Conservation (phyloP, 2,797 vertebrate genomes). For the Notoglanidium macrostoma region DNA sequence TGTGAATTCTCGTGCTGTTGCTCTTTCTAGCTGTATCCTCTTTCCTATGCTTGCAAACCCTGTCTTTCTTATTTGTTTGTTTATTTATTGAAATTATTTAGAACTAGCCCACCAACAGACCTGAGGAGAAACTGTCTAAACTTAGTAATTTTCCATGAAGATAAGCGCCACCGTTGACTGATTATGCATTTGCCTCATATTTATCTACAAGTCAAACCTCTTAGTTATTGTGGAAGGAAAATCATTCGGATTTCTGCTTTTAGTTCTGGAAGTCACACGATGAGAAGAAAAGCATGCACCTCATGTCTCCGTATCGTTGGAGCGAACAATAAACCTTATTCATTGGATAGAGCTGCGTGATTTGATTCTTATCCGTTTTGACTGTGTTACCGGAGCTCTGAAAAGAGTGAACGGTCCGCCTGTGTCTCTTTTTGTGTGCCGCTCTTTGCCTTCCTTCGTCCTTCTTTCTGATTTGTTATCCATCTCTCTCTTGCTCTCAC, state of each 20-base stretch:
- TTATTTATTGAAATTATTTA: neutral
- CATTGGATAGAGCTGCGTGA: neutral
- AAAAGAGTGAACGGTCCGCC: slow-evolving; percentile 3
- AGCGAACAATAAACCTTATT: slow-evolving; percentile 10
- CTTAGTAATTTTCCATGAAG: neutral
- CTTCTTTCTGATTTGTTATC: neutral
- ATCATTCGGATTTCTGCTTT: neutral
- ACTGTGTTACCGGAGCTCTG: neutral
- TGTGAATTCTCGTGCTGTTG: neutral
- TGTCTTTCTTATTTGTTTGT: neutral
- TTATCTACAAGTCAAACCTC: neutral
- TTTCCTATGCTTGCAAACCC: neutral
- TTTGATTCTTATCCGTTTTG: slow-evolving; percentile 22
- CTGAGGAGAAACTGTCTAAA: neutral
- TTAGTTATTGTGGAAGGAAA: neutral
- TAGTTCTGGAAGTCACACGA: neutral
- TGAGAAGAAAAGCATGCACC: neutral
- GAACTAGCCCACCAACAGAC: neutral
- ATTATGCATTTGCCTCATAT: neutral
- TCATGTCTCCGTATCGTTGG: neutral
- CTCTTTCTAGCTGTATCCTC: neutral
- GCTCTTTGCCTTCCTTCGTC: slow-evolving; percentile 12
- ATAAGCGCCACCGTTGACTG: neutral
- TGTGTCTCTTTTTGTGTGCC: slow-evolving; percentile 17
- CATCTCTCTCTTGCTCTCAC: neutral